phyloP scores from a whole-genome alignment of 2,888 invertebrate species.

The Eustalomyia histrio region DNA sequence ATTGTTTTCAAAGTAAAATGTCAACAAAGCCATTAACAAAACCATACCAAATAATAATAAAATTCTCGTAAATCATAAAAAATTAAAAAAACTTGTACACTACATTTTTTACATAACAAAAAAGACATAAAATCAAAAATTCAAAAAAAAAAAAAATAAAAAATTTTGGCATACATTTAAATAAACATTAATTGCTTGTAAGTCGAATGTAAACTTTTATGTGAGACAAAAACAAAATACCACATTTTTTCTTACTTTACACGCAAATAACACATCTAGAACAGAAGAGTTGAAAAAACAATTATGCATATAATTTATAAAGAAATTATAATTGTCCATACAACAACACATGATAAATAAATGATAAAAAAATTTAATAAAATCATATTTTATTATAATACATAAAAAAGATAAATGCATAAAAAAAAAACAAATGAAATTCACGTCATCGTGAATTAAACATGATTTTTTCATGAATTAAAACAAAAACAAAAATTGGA shows the following conservation, averaged over 20 bases:
- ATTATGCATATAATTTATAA: constrained; percentile 55
- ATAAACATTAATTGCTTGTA: constrained; percentile 55
- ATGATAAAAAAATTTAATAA: constrained; percentile 48
- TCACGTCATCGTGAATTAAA: constrained; percentile 65
- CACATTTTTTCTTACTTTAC: constrained; percentile 42
- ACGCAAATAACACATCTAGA: constrained; percentile 20
- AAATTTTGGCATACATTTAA: constrained; percentile 23
- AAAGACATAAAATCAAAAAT: too few relatives aligned
- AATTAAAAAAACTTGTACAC: constrained; percentile 45
- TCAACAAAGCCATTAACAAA: too few relatives aligned
- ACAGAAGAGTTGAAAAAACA: constrained; percentile 45
- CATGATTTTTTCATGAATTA: constrained; percentile 67
- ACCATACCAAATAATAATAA: neutral
- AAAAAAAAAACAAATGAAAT: constrained; percentile 55
- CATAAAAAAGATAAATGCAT: constrained; percentile 61
- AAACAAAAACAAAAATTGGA: constrained; percentile 71
- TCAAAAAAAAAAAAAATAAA: constrained; percentile 57
- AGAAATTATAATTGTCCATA: constrained; percentile 53
- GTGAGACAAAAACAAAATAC: constrained; percentile 39
- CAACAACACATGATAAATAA: constrained; percentile 36
- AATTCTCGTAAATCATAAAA: constrained; percentile 16
- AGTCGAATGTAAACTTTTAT: constrained; percentile 49
- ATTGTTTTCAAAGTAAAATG: too few relatives aligned
- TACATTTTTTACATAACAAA: constrained; percentile 52
- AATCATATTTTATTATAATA: constrained; percentile 65